Conservation (phyloP, 1,140 invertebrate species). For the Diplogasteroides magnus region DNA sequence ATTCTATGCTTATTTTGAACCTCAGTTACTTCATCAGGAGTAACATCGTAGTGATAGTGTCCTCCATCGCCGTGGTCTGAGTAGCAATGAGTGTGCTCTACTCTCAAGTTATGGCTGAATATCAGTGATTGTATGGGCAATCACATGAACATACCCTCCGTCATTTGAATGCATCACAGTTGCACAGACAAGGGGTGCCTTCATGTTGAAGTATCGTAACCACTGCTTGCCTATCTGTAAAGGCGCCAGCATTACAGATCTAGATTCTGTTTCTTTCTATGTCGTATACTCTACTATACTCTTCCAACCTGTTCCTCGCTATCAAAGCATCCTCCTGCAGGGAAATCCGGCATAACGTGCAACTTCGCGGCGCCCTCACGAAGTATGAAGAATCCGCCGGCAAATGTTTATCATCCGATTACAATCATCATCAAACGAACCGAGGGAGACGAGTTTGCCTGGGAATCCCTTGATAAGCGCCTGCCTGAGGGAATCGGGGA, state of each 20-base stretch:
- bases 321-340: constrained; percentile 16
- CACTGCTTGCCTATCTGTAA: constrained; percentile 15
- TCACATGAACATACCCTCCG: neutral
- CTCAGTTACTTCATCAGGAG: constrained; percentile 16
- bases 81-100: constrained; percentile 30
- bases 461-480: constrained; percentile 9
- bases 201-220: constrained; percentile 24
- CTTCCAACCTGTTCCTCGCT: neutral
- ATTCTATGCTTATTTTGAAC: neutral
- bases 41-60: constrained; percentile 31
- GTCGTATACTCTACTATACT: no score
- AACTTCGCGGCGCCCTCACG: constrained; percentile 19
- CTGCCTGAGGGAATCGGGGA: constrained; percentile 16
- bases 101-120: constrained; percentile 2
- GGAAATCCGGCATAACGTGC: constrained; percentile 31
- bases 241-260: no score
- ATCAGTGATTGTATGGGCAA: neutral
- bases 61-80: constrained; percentile 28
- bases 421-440: neutral
- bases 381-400: constrained; percentile 26
- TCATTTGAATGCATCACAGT: constrained; percentile 29
- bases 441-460: constrained; percentile 5
- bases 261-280: no score
- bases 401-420: neutral
- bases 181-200: constrained; percentile 21